phyloP scores from a whole-genome alignment of 1,140 invertebrate genomes.

The Cecropterus lyciades region DNA sequence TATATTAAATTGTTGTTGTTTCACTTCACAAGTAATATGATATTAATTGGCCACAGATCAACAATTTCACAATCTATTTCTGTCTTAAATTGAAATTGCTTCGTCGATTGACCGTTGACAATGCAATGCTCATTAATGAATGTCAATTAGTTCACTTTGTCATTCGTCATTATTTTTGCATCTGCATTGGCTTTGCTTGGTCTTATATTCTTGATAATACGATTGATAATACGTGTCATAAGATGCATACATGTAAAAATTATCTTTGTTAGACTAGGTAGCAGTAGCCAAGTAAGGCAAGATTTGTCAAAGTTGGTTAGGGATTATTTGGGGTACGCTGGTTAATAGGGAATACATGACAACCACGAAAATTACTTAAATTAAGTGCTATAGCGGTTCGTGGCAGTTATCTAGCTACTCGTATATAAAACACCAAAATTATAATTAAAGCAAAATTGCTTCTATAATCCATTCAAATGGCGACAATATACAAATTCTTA shows the following conservation, averaged over 20 bases:
- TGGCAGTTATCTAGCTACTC: no score
- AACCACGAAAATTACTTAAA: no score
- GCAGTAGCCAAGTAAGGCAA: conserved; percentile 8
- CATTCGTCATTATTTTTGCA: conserved; percentile 29
- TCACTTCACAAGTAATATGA: no score
- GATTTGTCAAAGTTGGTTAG: no score
- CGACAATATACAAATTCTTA: no score
- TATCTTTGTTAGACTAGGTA: neutral
- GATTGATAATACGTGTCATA: neutral
- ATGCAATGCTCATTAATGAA: conserved; percentile 46
- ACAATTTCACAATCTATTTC: conserved; percentile 15
- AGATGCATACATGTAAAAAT: neutral
- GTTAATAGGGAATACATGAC: no score
- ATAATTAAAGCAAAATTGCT: no score
- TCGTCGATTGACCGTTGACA: conserved; percentile 49
- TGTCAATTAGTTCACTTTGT: conserved; percentile 56
- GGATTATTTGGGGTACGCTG: no score
- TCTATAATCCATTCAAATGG: no score
- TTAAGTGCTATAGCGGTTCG: no score
- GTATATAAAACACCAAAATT: no score
- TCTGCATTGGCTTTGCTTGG: neutral
- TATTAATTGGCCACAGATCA: conserved; percentile 5
- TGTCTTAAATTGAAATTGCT: conserved; percentile 39
- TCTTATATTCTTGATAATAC: neutral
- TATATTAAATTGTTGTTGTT: no score